phyloP scores from a whole-genome alignment of 2,113 vertebrate genomes.

The Paedocypris sp. region DNA sequence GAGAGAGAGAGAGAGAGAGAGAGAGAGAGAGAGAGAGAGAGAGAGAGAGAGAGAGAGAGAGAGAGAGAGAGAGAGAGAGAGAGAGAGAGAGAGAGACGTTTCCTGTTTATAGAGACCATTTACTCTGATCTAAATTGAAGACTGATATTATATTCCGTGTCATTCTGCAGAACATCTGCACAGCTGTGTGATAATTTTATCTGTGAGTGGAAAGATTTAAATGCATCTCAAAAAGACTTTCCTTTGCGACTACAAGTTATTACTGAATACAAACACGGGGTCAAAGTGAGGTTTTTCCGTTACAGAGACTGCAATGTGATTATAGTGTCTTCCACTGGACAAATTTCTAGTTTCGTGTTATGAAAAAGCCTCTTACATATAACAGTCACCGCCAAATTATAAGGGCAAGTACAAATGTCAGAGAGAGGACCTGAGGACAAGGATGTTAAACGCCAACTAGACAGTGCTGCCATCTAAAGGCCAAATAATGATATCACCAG shows the following conservation, averaged over 20 bases:
- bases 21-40: no score
- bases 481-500: neutral
- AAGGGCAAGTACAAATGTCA: neutral
- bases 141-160: neutral
- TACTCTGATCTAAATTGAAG: neutral
- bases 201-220: neutral
- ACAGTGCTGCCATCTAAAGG: slow-evolving; percentile 18
- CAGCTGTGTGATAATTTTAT: neutral
- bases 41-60: no score
- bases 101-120: neutral
- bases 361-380: neutral
- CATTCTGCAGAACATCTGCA: neutral
- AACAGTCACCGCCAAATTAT: neutral
- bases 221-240: slow-evolving; percentile 5
- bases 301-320: neutral
- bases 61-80: no score
- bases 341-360: neutral
- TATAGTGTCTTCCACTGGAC: neutral
- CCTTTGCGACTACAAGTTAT: neutral
- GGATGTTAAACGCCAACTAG: no score
- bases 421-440: neutral
- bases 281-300: slow-evolving; percentile 2
- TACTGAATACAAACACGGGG: neutral
- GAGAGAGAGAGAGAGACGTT: neutral
- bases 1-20: no score